Evolutionary conservation across 1,140 invertebrate genomes (phyloP).

Genomic region (Heliconius congener): DNA sequence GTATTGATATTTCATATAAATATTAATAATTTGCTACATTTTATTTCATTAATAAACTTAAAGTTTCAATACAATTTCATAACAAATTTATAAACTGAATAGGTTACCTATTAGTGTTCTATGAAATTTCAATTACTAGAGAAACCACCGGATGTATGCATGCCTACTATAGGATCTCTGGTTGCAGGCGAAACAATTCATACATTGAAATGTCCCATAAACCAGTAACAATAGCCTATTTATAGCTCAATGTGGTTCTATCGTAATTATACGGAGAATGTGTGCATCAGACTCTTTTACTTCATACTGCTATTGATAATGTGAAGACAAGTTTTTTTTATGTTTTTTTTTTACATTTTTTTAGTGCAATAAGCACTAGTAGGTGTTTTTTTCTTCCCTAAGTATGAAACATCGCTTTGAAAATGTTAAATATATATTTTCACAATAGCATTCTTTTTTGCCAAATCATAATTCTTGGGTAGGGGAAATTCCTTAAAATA

Average conservation of each 20-base stretch:
- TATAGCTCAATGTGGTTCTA: constrained; percentile 68
- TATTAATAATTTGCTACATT: too few species aligned
- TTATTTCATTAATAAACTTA: too few species aligned
- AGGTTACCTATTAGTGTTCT: constrained; percentile 22
- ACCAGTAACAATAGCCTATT: constrained; percentile 71
- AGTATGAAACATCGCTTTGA: too few species aligned
- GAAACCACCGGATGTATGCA: constrained; percentile 35
- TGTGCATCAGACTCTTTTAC: background rate
- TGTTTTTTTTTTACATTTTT: background rate
- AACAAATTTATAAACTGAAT: background rate
- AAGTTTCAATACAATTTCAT: background rate
- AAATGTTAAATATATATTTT: too few species aligned
- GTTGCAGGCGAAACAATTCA: constrained; percentile 65
- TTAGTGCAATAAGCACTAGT: too few species aligned
- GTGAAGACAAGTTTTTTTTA: background rate
- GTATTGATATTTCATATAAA: too few species aligned
- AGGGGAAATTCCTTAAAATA: too few species aligned
- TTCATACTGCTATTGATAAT: background rate
- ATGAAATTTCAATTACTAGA: constrained; percentile 36
- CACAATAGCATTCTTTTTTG: too few species aligned
- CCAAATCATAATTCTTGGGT: too few species aligned
- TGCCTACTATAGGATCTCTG: constrained; percentile 41
- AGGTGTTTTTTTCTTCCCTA: too few species aligned
- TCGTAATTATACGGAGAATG: constrained; percentile 43
- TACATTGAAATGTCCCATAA: constrained; percentile 61